These are phyloP conservation scores for Antheraea assamensis DNA, from an alignment of 2,888 invertebrate genomes.

Conservation along the genomic window DNA sequence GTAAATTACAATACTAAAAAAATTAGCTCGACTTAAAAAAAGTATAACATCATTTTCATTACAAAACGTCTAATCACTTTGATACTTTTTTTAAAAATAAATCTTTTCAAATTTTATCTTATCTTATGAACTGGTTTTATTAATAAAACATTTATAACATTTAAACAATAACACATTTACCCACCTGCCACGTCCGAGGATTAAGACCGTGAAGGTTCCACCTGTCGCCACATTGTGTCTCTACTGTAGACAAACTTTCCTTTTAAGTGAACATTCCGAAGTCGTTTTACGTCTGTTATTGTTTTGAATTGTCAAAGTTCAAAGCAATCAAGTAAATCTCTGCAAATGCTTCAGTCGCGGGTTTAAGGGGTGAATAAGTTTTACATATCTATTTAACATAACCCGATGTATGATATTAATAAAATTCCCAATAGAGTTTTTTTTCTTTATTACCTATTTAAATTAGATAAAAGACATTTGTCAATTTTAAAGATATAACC, in stretches of 20 bases:
- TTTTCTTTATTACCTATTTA: too few species aligned
- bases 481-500: too few species aligned
- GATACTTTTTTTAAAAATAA: too few species aligned
- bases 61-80: too few species aligned
- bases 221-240: constrained; percentile 52
- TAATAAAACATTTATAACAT: constrained; percentile 1
- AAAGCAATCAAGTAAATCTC: constrained; percentile 46
- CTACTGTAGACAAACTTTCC: constrained; percentile 62
- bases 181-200: constrained; percentile 16
- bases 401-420: background rate
- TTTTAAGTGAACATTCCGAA: constrained; percentile 74
- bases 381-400: background rate
- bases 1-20: too few species aligned
- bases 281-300: constrained; percentile 76
- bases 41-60: too few species aligned
- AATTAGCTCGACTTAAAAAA: too few species aligned
- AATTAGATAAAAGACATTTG: too few species aligned
- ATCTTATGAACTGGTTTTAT: background rate
- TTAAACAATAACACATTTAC: constrained; percentile 14
- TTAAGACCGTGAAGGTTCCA: constrained; percentile 33
- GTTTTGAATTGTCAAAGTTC: constrained; percentile 75
- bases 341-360: constrained; percentile 34
- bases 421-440: background rate
- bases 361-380: constrained; percentile 6
- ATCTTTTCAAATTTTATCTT: too few species aligned